Evolutionary conservation across 2,113 vertebrate species (phyloP).

Genomic region (Struthidea cinerea): DNA sequence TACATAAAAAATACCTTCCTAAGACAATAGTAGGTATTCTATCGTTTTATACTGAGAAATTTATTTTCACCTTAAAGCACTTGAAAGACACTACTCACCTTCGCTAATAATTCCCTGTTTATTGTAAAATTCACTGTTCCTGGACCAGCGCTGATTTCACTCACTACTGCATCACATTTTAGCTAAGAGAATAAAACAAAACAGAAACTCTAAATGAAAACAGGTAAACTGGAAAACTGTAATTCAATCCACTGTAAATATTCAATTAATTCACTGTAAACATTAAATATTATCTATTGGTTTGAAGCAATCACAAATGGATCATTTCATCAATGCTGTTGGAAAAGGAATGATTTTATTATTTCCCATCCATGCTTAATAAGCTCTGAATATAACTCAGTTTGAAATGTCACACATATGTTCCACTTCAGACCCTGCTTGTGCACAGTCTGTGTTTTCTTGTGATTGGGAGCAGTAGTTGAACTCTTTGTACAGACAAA

Average conservation of each 20-base stretch:
- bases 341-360: neutral
- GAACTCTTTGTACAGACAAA: neutral
- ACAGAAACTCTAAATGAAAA: neutral
- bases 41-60: neutral
- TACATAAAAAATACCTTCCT: neutral
- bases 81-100: constrained; percentile 74
- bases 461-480: neutral
- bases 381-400: neutral
- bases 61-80: neutral
- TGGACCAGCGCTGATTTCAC: constrained; percentile 73
- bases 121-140: constrained; percentile 85
- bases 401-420: neutral
- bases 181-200: constrained; percentile 70
- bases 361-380: neutral
- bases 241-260: neutral
- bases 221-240: neutral
- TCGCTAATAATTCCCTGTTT: constrained; percentile 82
- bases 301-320: neutral
- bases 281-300: neutral
- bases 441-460: neutral
- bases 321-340: neutral
- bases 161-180: constrained; percentile 80
- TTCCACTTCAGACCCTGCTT: neutral
- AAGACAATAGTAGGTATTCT: neutral
- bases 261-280: neutral